Evolutionary conservation across 2,797 vertebrate species (phyloP).

Genomic region (Echiichthys vipera): DNA sequence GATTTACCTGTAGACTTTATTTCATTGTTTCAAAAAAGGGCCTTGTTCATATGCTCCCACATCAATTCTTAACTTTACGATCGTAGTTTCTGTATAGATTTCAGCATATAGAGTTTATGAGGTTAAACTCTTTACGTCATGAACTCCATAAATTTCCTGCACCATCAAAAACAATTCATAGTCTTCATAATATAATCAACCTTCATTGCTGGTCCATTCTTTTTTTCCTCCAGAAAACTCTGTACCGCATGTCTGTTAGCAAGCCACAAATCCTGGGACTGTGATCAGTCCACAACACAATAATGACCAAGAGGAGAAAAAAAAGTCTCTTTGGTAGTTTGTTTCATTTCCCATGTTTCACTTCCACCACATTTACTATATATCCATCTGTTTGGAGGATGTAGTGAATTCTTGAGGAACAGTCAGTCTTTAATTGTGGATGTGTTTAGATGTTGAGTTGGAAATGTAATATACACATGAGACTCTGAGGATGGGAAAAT

Average conservation of each 20-base stretch:
- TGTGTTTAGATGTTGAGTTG: slow-evolving; percentile 9
- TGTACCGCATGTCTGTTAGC: neutral
- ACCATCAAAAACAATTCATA: slow-evolving; percentile 6
- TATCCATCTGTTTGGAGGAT: slow-evolving; percentile 17
- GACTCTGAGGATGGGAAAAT: slow-evolving; percentile 22
- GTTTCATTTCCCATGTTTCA: slow-evolving; percentile 19
- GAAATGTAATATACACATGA: slow-evolving; percentile 25
- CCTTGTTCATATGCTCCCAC: neutral
- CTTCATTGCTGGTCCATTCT: neutral
- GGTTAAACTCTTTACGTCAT: neutral
- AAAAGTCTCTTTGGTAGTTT: slow-evolving; percentile 7
- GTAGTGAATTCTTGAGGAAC: neutral
- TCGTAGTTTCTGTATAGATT: neutral
- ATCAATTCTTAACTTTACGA: neutral
- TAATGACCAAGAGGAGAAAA: slow-evolving; percentile 19
- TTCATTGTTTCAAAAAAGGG: neutral
- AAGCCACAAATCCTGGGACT: neutral
- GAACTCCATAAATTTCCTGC: too few relatives aligned
- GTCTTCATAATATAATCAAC: too few relatives aligned
- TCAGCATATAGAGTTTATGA: neutral
- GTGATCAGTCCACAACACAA: slow-evolving; percentile 31
- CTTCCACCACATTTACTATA: neutral
- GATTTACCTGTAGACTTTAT: slow-evolving; percentile 18
- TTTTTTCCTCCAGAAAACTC: neutral
- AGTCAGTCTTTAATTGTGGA: slow-evolving; percentile 22